phyloP scores from a whole-genome alignment of 2,113 vertebrate species.

The Cisticola juncidis region DNA sequence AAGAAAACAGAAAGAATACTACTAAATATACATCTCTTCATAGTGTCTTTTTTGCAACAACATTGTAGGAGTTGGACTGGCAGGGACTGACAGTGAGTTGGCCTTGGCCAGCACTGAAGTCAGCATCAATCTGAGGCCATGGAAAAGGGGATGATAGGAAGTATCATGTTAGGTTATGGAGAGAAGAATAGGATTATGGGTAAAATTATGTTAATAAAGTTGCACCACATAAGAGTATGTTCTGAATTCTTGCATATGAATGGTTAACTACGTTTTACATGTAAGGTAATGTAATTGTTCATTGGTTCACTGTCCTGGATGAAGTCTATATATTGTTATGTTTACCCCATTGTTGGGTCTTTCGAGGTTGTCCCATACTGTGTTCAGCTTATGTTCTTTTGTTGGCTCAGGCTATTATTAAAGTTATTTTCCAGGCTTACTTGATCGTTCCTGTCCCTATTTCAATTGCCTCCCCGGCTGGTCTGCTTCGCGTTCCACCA shows the following conservation, averaged over 20 bases:
- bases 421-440: background rate
- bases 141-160: background rate
- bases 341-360: background rate
- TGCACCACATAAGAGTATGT: background rate
- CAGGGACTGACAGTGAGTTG: background rate
- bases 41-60: background rate
- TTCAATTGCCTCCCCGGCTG: background rate
- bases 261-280: background rate
- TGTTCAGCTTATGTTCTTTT: background rate
- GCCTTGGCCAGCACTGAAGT: background rate
- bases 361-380: background rate
- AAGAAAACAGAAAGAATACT: conserved; percentile 27
- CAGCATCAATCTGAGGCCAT: background rate
- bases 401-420: background rate
- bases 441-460: background rate
- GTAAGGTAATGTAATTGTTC: background rate
- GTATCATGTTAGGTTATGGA: background rate
- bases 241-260: background rate
- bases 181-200: background rate
- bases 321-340: background rate
- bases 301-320: background rate
- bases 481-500: rapidly evolving
- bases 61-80: background rate
- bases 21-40: background rate
- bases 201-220: background rate